These are phyloP conservation scores for Eumacrocentrus americanus DNA, from an alignment of 2,888 invertebrate genomes.

Conservation along the genomic window DNA sequence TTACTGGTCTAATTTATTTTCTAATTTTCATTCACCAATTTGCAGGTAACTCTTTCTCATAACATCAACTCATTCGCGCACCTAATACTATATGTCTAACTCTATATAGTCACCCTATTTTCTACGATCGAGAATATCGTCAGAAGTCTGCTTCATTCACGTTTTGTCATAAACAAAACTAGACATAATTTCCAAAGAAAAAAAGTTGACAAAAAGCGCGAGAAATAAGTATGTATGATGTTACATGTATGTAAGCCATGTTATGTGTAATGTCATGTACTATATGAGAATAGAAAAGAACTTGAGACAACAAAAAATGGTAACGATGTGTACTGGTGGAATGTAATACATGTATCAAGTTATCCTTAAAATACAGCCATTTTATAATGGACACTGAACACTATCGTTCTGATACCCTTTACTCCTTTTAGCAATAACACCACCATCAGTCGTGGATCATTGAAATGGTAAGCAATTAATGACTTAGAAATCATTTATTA, in stretches of 20 bases:
- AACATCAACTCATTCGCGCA: constrained; percentile 30
- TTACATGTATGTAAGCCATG: constrained; percentile 53
- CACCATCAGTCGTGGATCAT: neutral
- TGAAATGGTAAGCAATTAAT: constrained; percentile 29
- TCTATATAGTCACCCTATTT: constrained; percentile 34
- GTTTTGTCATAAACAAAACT: constrained; percentile 46
- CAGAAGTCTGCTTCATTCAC: constrained; percentile 45
- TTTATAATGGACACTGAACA: constrained; percentile 56
- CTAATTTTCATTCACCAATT: constrained; percentile 18
- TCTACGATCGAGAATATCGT: constrained; percentile 31
- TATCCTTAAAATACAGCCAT: constrained; percentile 60
- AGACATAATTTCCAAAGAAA: constrained; percentile 17
- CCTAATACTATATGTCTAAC: constrained; percentile 28
- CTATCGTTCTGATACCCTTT: constrained; percentile 19
- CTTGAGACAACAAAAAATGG: constrained; percentile 34
- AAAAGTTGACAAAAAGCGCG: constrained; percentile 39
- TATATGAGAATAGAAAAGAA: constrained; percentile 7
- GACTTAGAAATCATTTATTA: constrained; percentile 56
- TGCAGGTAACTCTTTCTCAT: constrained; percentile 18
- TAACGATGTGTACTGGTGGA: constrained; percentile 51
- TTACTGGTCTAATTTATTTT: constrained; percentile 22
- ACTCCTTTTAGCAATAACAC: neutral
- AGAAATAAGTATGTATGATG: constrained; percentile 55
- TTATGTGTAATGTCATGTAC: constrained; percentile 43
- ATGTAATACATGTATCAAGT: constrained; percentile 59